Conservation (phyloP, 2,113 vertebrate species). For the Podocnemis expansa region DNA sequence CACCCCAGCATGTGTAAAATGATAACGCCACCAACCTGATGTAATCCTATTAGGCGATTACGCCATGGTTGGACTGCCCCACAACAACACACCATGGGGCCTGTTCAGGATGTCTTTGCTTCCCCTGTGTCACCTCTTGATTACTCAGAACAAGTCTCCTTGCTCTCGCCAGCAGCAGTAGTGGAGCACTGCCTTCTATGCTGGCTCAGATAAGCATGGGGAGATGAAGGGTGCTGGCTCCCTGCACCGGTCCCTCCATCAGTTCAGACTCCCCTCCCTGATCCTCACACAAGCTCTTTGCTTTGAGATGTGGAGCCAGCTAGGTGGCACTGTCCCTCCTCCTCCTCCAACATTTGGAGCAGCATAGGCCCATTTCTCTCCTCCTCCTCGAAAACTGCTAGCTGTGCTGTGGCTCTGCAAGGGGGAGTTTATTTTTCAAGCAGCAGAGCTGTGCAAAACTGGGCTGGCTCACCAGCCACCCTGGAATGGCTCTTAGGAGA, state of each 20-base stretch:
- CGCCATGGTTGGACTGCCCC: background rate
- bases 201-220: background rate
- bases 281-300: background rate
- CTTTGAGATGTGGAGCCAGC: background rate
- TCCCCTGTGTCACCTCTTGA: background rate
- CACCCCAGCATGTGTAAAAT: too few relatives aligned
- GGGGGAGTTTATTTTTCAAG: background rate
- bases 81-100: background rate
- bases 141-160: background rate
- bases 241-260: background rate
- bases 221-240: background rate
- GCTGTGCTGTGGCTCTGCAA: background rate
- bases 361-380: background rate
- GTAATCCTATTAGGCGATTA: background rate
- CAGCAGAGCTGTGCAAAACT: background rate
- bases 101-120: background rate
- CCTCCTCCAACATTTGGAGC: background rate
- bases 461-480: too few relatives aligned
- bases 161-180: background rate
- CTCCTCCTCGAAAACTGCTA: background rate
- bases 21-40: background rate
- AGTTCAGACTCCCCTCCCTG: background rate
- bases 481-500: background rate
- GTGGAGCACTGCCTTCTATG: background rate
- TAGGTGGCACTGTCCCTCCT: background rate